phyloP scores from a whole-genome alignment of 2,888 invertebrate species.

The Scaptomyza reducta region DNA sequence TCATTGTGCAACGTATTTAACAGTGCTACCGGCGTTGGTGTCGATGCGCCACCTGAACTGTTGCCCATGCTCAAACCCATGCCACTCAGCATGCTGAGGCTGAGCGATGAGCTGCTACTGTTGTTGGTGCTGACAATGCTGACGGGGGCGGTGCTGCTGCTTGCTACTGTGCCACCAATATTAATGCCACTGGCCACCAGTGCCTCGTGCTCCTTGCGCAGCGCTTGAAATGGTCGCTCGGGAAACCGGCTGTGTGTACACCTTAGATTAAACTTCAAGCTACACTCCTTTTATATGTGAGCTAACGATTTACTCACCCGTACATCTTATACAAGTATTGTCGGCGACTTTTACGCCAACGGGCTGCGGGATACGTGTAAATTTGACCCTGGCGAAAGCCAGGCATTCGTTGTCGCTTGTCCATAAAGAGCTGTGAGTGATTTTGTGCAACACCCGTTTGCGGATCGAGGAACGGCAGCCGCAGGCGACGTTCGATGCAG shows the following conservation, averaged over 20 bases:
- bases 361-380: constrained; percentile 94
- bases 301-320: constrained; percentile 69
- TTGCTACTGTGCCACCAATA: constrained; percentile 27
- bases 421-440: constrained; percentile 95
- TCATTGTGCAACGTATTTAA: constrained; percentile 65
- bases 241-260: constrained; percentile 75
- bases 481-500: constrained; percentile 94
- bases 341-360: constrained; percentile 96
- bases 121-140: constrained; percentile 42
- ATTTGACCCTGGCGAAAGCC: constrained; percentile 95
- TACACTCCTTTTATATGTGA: neutral
- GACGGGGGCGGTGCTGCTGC: constrained; percentile 13
- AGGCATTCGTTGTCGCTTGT: constrained; percentile 94
- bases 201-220: constrained; percentile 82
- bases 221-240: constrained; percentile 83
- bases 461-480: constrained; percentile 98
- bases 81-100: constrained; percentile 61
- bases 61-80: constrained; percentile 7
- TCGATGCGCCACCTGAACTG: constrained; percentile 49
- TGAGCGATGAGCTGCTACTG: constrained; percentile 58
- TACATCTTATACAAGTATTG: constrained; percentile 89
- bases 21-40: constrained; percentile 63
- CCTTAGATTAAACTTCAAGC: constrained; percentile 13
- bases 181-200: constrained; percentile 68
- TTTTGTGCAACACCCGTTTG: constrained; percentile 98